phyloP scores from a whole-genome alignment of 2,113 vertebrate genomes.

The Misgurnus mizolepis region DNA sequence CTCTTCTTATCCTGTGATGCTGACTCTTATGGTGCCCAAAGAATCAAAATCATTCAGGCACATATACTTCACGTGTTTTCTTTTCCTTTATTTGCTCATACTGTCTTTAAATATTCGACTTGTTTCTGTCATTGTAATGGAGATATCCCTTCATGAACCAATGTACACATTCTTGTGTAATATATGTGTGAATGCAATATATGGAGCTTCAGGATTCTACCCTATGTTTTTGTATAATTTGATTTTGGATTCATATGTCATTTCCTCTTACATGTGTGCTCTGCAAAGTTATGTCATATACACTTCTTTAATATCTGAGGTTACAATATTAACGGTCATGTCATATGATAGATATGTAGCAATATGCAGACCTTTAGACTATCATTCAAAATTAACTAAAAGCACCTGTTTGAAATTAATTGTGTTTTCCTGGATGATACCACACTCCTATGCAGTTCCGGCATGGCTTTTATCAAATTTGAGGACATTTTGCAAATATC shows the following conservation, averaged over 20 bases:
- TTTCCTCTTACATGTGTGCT: slow-evolving; percentile 21
- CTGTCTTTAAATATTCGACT: slow-evolving; percentile 34
- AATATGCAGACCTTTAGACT: slow-evolving; percentile 42
- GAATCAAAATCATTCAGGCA: slow-evolving; percentile 31
- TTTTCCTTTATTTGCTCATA: slow-evolving; percentile 23
- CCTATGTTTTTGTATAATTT: slow-evolving; percentile 35
- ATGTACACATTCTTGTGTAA: slow-evolving; percentile 47
- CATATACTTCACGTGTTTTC: slow-evolving; percentile 24
- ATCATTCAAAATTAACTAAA: slow-evolving; percentile 18
- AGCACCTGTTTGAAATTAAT: not conserved
- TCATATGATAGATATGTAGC: slow-evolving; percentile 46
- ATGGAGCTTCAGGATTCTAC: slow-evolving; percentile 40
- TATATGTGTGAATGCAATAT: slow-evolving; percentile 41
- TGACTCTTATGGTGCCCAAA: slow-evolving; percentile 31
- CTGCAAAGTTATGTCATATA: slow-evolving; percentile 40
- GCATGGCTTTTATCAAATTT: not conserved
- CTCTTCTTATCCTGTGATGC: slow-evolving; percentile 1
- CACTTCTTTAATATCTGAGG: slow-evolving; percentile 4
- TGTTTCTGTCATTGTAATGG: slow-evolving; percentile 32
- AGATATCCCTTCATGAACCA: slow-evolving; percentile 43
- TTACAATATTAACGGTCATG: slow-evolving; percentile 38
- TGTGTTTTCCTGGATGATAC: not conserved
- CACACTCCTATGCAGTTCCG: not conserved
- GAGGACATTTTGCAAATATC: slow-evolving; percentile 13
- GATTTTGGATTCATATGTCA: slow-evolving; percentile 31